phyloP scores from a whole-genome alignment of 2,888 invertebrate genomes.

The Phaedon cochleariae region DNA sequence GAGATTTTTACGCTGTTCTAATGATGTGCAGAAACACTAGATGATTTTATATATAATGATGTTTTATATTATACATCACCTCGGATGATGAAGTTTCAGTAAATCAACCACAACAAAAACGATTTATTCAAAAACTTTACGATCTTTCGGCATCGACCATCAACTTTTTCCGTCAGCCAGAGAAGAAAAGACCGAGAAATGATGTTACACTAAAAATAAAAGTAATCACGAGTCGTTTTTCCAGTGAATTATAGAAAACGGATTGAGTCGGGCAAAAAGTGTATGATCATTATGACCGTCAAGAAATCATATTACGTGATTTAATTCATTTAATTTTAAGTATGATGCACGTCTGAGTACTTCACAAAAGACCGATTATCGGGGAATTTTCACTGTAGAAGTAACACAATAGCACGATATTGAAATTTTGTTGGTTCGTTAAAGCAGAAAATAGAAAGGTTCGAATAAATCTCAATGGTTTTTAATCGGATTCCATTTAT shows the following conservation, averaged over 20 bases:
- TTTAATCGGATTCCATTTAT: too few species aligned
- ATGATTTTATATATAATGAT: too few species aligned
- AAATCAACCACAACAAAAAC: background rate
- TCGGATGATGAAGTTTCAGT: too few species aligned
- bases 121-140: background rate
- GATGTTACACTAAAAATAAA: background rate
- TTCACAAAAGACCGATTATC: conserved; percentile 4
- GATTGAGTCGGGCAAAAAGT: conserved; percentile 24
- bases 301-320: conserved; percentile 30
- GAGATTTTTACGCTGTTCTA: too few species aligned
- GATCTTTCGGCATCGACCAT: background rate
- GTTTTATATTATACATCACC: background rate
- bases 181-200: background rate
- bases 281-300: conserved; percentile 22
- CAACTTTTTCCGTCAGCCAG: background rate
- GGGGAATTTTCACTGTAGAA: background rate
- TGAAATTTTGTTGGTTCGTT: background rate
- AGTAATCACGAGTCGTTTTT: conserved; percentile 16
- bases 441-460: too few species aligned
- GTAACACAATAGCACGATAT: background rate
- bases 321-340: conserved; percentile 26
- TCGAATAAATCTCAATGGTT: too few species aligned
- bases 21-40: too few species aligned
- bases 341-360: background rate
- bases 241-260: conserved; percentile 26